These are phyloP conservation scores for Ptychadena robeensis DNA, from an alignment of 2,797 vertebrate species.

Conservation along the genomic window DNA sequence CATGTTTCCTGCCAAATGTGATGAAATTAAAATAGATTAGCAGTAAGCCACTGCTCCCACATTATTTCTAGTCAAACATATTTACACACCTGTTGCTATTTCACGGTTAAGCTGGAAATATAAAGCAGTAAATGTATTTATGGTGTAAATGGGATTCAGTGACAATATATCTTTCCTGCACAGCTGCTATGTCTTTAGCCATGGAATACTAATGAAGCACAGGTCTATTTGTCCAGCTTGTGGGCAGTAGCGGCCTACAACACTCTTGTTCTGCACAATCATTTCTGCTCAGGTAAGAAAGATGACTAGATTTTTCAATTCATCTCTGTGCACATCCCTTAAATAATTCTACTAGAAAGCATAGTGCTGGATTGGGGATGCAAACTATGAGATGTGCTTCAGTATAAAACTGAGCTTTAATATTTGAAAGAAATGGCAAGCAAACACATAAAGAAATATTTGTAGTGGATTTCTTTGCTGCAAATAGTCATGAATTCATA, in stretches of 20 bases:
- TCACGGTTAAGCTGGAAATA: not conserved
- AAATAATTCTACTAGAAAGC: not conserved
- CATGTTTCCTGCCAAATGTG: too few relatives aligned
- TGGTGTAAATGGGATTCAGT: constrained; percentile 25
- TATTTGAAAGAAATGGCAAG: too few relatives aligned
- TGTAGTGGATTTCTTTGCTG: too few relatives aligned
- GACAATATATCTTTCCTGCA: constrained; percentile 23
- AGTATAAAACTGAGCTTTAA: too few relatives aligned
- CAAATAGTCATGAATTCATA: too few relatives aligned
- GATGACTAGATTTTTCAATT: not conserved
- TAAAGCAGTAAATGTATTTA: constrained; percentile 17
- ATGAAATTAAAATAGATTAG: constrained; percentile 7
- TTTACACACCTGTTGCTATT: constrained; percentile 50
- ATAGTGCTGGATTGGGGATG: not conserved
- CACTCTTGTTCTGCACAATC: not conserved
- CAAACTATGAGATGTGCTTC: not conserved
- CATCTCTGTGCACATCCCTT: not conserved
- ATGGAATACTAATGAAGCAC: constrained; percentile 24
- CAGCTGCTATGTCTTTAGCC: constrained; percentile 14
- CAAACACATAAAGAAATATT: not conserved
- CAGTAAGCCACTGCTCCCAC: not conserved
- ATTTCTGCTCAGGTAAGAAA: not conserved
- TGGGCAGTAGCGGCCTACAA: not conserved
- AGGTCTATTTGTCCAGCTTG: constrained; percentile 1
- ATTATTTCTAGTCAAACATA: not conserved